Conservation (phyloP, 2,797 vertebrate species). For the Xenops minutus region DNA sequence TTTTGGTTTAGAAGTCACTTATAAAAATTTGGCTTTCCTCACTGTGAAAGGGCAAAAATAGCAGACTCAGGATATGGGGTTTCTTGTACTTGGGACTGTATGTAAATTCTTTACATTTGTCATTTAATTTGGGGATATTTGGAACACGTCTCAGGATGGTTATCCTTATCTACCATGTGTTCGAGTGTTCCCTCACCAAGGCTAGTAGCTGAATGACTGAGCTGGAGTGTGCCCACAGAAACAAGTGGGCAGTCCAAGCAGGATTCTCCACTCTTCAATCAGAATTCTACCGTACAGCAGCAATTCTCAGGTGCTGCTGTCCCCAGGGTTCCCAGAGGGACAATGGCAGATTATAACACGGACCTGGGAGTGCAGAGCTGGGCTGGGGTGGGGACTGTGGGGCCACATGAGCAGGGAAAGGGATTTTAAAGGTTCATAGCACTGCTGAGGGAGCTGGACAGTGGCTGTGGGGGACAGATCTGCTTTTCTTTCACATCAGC, state of each 20-base stretch:
- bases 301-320: neutral
- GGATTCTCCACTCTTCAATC: neutral
- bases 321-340: neutral
- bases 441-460: neutral
- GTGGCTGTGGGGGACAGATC: neutral
- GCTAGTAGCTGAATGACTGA: neutral
- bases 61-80: neutral
- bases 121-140: neutral
- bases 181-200: neutral
- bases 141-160: neutral
- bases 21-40: neutral
- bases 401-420: neutral
- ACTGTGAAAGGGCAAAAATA: conserved; percentile 3
- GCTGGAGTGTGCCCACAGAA: neutral
- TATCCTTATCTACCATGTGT: neutral
- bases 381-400: neutral
- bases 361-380: neutral
- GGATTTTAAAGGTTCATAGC: neutral
- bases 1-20: neutral
- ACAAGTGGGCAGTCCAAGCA: neutral
- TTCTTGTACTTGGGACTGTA: neutral
- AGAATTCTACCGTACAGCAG: neutral
- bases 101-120: neutral
- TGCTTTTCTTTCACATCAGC: neutral
- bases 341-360: neutral